Evolutionary conservation across 2,888 invertebrate species (phyloP).

Genomic region (Cordilura impudica): DNA sequence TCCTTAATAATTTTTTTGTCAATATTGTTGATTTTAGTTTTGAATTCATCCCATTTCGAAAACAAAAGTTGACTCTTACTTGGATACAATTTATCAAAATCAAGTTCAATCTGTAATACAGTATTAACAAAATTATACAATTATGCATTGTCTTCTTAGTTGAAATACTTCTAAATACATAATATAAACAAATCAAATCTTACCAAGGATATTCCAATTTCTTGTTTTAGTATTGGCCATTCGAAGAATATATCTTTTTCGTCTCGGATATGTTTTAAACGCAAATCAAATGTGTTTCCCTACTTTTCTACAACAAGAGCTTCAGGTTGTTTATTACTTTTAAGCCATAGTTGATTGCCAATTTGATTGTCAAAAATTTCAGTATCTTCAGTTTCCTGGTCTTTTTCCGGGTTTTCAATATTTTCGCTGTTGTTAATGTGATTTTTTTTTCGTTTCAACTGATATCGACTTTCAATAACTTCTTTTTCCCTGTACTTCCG

Average conservation of each 20-base stretch:
- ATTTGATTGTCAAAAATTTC: constrained; percentile 20
- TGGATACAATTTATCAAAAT: constrained; percentile 34
- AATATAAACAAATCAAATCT: constrained; percentile 29
- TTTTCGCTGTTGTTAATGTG: constrained; percentile 27
- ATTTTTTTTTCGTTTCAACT: constrained; percentile 37
- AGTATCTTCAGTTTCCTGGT: constrained; percentile 13
- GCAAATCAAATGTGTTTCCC: constrained; percentile 17
- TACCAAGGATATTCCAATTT: constrained; percentile 30
- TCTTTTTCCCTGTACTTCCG: constrained; percentile 35
- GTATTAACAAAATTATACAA: constrained; percentile 29
- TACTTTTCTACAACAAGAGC: constrained; percentile 39
- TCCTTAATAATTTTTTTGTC: too few species aligned
- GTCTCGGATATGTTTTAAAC: constrained; percentile 24
- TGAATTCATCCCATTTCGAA: constrained; percentile 32
- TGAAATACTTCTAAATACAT: constrained; percentile 33
- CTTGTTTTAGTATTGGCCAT: constrained; percentile 23
- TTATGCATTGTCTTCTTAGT: constrained; percentile 35
- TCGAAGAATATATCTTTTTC: constrained; percentile 30
- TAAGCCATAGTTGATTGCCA: constrained; percentile 31
- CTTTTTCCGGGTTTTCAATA: constrained; percentile 27
- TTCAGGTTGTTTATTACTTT: constrained; percentile 38
- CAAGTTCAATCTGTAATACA: constrained; percentile 32
- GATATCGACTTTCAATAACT: constrained; percentile 39
- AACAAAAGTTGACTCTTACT: constrained; percentile 26
- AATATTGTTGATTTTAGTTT: too few species aligned